phyloP scores from a whole-genome alignment of 2,888 invertebrate species.

The Cylindroiulus punctatus region DNA sequence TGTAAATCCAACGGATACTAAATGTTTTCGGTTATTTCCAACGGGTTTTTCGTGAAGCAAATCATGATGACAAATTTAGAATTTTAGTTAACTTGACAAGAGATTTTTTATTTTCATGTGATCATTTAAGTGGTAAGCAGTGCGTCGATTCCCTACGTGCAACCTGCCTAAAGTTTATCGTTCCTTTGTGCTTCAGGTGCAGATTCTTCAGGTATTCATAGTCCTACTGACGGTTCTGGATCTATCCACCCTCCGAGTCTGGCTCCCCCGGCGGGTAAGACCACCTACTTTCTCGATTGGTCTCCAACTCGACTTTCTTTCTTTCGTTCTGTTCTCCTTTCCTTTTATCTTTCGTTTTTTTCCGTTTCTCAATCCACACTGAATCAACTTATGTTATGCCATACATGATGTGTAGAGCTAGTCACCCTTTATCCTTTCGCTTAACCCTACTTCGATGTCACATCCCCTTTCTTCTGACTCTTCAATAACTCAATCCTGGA shows the following conservation, averaged over 20 bases:
- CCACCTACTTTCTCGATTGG: background rate
- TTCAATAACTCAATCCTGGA: background rate
- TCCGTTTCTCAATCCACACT: constrained; percentile 23
- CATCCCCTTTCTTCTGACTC: constrained; percentile 24
- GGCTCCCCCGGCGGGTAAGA: constrained; percentile 77
- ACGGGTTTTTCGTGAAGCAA: no score
- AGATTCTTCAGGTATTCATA: constrained; percentile 65
- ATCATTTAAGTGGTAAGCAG: no score
- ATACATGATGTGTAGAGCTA: constrained; percentile 38
- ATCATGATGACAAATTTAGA: no score
- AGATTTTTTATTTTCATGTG: no score
- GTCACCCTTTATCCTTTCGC: constrained; percentile 22
- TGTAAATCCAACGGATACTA: no score
- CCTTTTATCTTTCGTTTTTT: constrained; percentile 30
- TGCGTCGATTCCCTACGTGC: no score
- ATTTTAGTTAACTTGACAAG: no score
- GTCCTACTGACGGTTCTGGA: constrained; percentile 80
- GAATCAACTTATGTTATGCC: constrained; percentile 5
- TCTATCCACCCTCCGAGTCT: constrained; percentile 77
- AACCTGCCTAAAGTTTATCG: no score
- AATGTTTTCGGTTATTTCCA: no score
- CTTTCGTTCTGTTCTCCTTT: constrained; percentile 34
- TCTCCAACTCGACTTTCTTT: background rate
- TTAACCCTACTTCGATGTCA: constrained; percentile 33
- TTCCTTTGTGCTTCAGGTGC: constrained; percentile 43